Evolutionary conservation across 2,113 vertebrate species (phyloP), one percentile per base, ranked within the genome.

Genomic region (Dascyllus trimaculatus): DNA sequence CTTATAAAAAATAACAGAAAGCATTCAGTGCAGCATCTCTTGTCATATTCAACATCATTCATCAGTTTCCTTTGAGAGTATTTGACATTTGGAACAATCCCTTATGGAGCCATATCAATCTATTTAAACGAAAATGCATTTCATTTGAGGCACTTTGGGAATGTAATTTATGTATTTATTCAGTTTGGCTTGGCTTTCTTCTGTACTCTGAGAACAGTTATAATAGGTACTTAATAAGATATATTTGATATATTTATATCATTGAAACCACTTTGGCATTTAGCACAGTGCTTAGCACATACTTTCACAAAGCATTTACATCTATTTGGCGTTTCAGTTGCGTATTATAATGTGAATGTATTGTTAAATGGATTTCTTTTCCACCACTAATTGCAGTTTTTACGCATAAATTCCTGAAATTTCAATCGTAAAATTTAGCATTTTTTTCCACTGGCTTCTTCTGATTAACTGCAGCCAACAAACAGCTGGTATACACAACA

Each of bases 41-140:
- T 8, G 40, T 40, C 54, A 13, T n/a, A 13, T 46, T 35, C 6
- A 32, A 46, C 10, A 45, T 26, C 7, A n/a, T 2, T 26, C 7
- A n/a, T 2, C 0, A 22, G 15, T 19, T 32, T 53, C n/a, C 57
- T 26, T 29, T 25, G 26, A 4, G 2, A 43, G 56, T 18, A 58
- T 58, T 3, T 48, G 72, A 76, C 46, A 45, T 76, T 76, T 71
- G 21, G 66, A 71, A 56, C 61, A 71, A 64, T 59, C 5, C 45
- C 5, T 17, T 43, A 38, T 46, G 21, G 9, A 24, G 46, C 13
- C 43, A 26, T n/a, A 51, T 49, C 10, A 4, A 40, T 70, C 13
- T 38, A 29, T 15, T 49, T 19, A 53, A 53, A 35, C 14, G 46
- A 52, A 22, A 63, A n/a, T 1, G 4, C 22, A 80, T 53, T 58